Percentiles rank a stretch among this genome's conserved stretches.
These are phyloP conservation scores for Nephrotoma appendiculata DNA, from an alignment of 2,888 invertebrate species.

Conservation along the genomic window DNA sequence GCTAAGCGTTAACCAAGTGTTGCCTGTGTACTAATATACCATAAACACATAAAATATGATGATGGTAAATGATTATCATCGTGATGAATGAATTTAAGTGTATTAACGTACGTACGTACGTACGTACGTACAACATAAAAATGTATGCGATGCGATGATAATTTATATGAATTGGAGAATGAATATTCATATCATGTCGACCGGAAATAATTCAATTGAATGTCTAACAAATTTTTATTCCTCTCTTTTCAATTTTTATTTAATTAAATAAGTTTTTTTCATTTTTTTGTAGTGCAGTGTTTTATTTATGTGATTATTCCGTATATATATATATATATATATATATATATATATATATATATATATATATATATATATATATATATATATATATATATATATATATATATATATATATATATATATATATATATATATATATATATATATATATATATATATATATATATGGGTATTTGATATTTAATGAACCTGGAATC, in stretches of 20 bases:
- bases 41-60: neutral
- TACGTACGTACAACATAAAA: too few relatives aligned
- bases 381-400: too few relatives aligned
- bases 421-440: too few relatives aligned
- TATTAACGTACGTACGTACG: neutral
- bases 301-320: neutral
- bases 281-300: neutral
- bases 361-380: too few relatives aligned
- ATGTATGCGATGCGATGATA: neutral
- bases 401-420: too few relatives aligned
- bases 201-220: conserved; percentile 3
- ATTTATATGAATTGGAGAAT: neutral
- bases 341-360: too few relatives aligned
- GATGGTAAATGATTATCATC: neutral
- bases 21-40: neutral
- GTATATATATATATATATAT: too few relatives aligned
- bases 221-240: neutral
- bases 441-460: too few relatives aligned
- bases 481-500: neutral
- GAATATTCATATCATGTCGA: conserved; percentile 3
- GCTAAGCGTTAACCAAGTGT: neutral
- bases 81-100: neutral
- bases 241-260: neutral
- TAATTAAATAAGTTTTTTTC: neutral
- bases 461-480: neutral